These are phyloP conservation scores for Lasioglossum albipes DNA, from an alignment of 1,140 invertebrate species.

Conservation along the genomic window DNA sequence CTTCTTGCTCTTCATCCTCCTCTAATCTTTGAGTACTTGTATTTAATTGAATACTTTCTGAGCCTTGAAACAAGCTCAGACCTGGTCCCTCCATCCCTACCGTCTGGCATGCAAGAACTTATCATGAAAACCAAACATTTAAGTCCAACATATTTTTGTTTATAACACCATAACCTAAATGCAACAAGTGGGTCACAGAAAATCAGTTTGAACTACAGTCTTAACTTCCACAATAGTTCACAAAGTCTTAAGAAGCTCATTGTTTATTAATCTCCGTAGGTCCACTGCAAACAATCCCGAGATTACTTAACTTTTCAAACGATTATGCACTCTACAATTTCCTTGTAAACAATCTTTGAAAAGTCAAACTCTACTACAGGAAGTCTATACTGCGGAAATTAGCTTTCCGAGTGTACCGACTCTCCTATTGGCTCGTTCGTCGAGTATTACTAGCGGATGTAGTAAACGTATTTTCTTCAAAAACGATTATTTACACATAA, in stretches of 20 bases:
- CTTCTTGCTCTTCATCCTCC: conserved; percentile 76
- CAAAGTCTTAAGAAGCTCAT: conserved; percentile 35
- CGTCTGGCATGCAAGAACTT: conserved; percentile 56
- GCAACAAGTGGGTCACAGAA: conserved; percentile 75
- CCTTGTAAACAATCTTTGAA: conserved; percentile 76
- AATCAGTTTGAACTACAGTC: conserved; percentile 45
- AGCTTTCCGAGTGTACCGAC: conserved; percentile 34
- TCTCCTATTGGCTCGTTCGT: conserved; percentile 57
- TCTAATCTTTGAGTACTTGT: conserved; percentile 68
- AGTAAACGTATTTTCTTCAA: conserved; percentile 30
- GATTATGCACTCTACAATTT: conserved; percentile 50
- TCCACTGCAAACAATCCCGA: conserved; percentile 2
- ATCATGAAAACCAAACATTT: conserved; percentile 58
- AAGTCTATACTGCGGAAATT: conserved; percentile 65
- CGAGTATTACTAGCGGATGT: conserved; percentile 38
- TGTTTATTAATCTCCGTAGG: conserved; percentile 37
- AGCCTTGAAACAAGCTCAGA: conserved; percentile 76
- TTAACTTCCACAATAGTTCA: conserved; percentile 26
- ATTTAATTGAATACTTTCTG: conserved; percentile 72
- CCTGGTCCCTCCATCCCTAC: conserved; percentile 76
- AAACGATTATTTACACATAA: conserved; percentile 25
- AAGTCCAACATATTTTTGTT: conserved; percentile 75
- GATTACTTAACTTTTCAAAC: conserved; percentile 23
- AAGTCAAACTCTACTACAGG: conserved; percentile 68
- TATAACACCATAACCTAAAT: conserved; percentile 78